Evolutionary conservation across 2,888 invertebrate species (phyloP).

Genomic region (Orgyia antiqua): DNA sequence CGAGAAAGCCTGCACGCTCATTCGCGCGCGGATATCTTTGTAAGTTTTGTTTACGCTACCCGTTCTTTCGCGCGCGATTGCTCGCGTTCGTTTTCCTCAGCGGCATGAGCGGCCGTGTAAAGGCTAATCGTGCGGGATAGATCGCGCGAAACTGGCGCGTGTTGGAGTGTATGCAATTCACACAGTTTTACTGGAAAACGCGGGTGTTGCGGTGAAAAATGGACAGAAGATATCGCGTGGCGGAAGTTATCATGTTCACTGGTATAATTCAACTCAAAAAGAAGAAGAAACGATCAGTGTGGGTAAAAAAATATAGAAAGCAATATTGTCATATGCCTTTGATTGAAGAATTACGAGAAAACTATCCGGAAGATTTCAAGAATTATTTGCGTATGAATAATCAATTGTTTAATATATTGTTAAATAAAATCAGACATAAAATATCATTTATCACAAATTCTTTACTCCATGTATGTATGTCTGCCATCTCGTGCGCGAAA

Average conservation of each 20-base stretch:
- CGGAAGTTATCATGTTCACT: slow-evolving; percentile 5
- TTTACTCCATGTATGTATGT: background rate
- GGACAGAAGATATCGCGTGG: slow-evolving; percentile 5
- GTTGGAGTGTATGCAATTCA: slow-evolving; percentile 7
- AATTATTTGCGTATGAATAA: slow-evolving; percentile 5
- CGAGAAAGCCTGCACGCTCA: no score
- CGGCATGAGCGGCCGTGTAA: slow-evolving; percentile 7
- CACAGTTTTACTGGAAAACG: slow-evolving; percentile 3
- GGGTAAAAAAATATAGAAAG: slow-evolving; percentile 5
- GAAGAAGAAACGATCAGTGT: slow-evolving; percentile 5
- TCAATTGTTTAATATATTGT: slow-evolving; percentile 2
- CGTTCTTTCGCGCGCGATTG: slow-evolving; percentile 1
- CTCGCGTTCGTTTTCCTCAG: slow-evolving; percentile 3
- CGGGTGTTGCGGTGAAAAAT: slow-evolving; percentile 4
- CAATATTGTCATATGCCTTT: slow-evolving; percentile 5
- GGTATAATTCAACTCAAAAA: slow-evolving; percentile 3
- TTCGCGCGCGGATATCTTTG: background rate
- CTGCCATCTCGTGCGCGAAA: background rate
- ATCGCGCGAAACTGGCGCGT: slow-evolving; percentile 7
- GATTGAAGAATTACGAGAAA: slow-evolving; percentile 5
- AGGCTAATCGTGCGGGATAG: slow-evolving; percentile 6
- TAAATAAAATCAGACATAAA: slow-evolving; percentile 4
- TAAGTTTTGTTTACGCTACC: background rate
- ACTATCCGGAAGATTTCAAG: slow-evolving; percentile 5
- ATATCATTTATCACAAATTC: slow-evolving; percentile 1